phyloP scores from a whole-genome alignment of 1,140 invertebrate species.

The Drosophila sulfurigaster region DNA sequence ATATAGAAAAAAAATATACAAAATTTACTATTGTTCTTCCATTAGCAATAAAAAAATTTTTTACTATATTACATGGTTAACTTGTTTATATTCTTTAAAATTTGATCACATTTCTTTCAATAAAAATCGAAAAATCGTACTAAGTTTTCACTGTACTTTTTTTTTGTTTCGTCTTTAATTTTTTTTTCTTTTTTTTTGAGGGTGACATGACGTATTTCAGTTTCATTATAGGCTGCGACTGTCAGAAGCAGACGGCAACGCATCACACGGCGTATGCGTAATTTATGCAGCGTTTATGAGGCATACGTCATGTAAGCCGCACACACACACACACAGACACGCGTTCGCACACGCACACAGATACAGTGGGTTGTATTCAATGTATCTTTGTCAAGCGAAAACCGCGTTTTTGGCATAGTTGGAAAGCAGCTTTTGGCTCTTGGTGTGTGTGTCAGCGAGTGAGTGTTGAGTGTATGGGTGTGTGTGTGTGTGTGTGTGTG shows the following conservation, averaged over 20 bases:
- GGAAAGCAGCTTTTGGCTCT: background rate
- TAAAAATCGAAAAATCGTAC: too few relatives aligned
- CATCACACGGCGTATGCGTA: constrained; percentile 53
- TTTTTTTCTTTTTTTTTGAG: too few relatives aligned
- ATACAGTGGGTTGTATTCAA: constrained; percentile 8
- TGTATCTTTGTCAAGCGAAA: constrained; percentile 41
- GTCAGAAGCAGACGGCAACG: constrained; percentile 51
- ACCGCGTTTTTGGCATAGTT: background rate
- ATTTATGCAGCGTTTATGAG: constrained; percentile 55
- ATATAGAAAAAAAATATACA: too few relatives aligned
- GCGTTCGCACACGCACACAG: background rate
- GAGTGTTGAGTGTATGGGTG: background rate
- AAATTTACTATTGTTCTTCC: too few relatives aligned
- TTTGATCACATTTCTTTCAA: too few relatives aligned
- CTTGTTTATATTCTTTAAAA: too few relatives aligned
- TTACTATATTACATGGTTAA: too few relatives aligned
- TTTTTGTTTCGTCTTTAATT: too few relatives aligned
- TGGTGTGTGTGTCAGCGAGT: too few relatives aligned
- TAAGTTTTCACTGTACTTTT: too few relatives aligned
- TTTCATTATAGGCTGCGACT: constrained; percentile 43
- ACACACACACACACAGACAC: constrained; percentile 35
- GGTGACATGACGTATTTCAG: constrained; percentile 3
- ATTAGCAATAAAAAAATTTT: too few relatives aligned
- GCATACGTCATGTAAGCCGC: constrained; percentile 62
- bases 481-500: background rate